Conservation (phyloP, 2,797 vertebrate genomes). For the Sternotherus odoratus region DNA sequence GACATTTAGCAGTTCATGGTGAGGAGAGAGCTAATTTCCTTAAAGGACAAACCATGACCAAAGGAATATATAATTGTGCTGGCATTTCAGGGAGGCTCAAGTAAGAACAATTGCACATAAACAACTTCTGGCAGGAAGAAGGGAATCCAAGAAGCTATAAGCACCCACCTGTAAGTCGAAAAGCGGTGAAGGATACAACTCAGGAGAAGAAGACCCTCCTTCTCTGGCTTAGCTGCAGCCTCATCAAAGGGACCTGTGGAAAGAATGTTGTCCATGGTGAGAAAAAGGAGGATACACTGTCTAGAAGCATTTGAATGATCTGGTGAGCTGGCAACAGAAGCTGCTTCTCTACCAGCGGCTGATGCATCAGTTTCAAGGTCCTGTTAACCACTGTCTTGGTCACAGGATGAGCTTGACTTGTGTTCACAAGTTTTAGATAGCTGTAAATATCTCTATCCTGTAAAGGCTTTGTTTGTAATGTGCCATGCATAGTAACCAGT, state of each 20-base stretch:
- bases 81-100: background rate
- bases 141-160: background rate
- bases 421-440: background rate
- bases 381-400: background rate
- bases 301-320: background rate
- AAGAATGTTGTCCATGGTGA: rapidly evolving
- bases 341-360: background rate
- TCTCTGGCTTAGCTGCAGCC: background rate
- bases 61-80: background rate
- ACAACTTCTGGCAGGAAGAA: background rate
- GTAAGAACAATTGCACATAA: background rate
- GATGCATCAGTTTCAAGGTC: background rate
- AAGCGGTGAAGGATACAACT: background rate
- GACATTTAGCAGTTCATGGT: background rate
- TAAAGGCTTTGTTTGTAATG: background rate
- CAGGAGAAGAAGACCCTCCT: background rate
- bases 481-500: background rate
- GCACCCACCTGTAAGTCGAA: background rate
- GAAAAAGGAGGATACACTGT: background rate
- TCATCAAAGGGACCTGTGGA: background rate
- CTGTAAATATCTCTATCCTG: background rate
- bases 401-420: background rate
- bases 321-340: background rate
- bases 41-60: rapidly evolving
- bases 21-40: background rate